Conservation (phyloP, 1,140 invertebrate genomes). For the Aporrectodea caliginosa region DNA sequence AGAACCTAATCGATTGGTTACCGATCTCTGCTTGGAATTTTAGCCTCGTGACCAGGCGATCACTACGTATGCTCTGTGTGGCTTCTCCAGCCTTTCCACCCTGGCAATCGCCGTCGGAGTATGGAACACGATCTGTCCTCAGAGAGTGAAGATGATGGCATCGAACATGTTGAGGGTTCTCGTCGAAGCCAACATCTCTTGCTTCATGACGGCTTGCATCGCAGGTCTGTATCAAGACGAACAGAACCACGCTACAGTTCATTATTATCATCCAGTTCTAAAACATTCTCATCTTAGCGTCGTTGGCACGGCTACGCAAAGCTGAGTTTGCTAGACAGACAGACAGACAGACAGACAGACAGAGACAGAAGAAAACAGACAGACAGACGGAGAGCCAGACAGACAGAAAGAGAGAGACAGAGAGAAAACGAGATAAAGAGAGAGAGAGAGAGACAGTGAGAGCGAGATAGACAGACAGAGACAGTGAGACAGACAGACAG, state of each 20-base stretch:
- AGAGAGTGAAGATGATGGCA: constrained; percentile 67
- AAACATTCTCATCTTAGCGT: background rate
- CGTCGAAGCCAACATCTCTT: constrained; percentile 71
- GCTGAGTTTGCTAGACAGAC: background rate
- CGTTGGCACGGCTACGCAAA: background rate
- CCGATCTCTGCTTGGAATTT: no score
- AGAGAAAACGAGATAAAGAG: no score
- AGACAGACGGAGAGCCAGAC: background rate
- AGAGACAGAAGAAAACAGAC: background rate
- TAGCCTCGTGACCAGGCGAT: constrained; percentile 72
- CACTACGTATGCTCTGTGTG: constrained; percentile 86
- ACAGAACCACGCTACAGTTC: background rate
- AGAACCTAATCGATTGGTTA: no score
- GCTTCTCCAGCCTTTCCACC: constrained; percentile 86
- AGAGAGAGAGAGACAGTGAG: no score
- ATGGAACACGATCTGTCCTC: constrained; percentile 72
- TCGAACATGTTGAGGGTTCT: constrained; percentile 36
- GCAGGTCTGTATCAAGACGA: constrained; percentile 64
- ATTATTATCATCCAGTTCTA: background rate
- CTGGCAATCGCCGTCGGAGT: constrained; percentile 81
- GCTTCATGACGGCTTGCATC: constrained; percentile 85
- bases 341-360: background rate
- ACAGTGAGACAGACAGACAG: no score
- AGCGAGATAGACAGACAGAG: no score
- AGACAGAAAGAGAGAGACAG: no score